Base-by-base conservation (phyloP, 2,797 vertebrate genomes). In the Capromys pilorides region DNA sequence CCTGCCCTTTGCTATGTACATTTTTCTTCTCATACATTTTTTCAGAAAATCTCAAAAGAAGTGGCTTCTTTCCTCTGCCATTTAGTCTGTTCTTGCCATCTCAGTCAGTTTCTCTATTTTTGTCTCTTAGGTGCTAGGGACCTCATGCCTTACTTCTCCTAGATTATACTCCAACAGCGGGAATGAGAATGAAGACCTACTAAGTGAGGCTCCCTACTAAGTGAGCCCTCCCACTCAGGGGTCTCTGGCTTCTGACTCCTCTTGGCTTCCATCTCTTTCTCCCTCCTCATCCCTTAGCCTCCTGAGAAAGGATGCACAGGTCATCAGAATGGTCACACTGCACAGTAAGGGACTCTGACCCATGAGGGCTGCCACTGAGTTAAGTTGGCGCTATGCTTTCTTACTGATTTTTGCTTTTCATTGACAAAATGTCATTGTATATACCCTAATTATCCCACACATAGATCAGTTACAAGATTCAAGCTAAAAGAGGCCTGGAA, bases 101-200 rank as follows among this genome's bases (percentile, higher is more conserved):
- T 24, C 59, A 51, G 4, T 28, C 18, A 19, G 41, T 22, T 54
- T 41, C 59, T 36, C 49, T 62, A 2, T 59, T 49, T 5, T 87
- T 83, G n/a, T 80, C 39, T 69, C 51, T 45, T 16, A 82, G 67
- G 9, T 75, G 16, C 31, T 61, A 54, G 51, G 51, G 22, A 57
- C 1, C 54, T 64, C 16, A 49, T 66, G 16, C 31, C 36, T 12
- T 3, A n/a, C 24, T 57, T 69, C 33, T 86, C 36, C 86, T 54
- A 86, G 18, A 83, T n/a, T 80, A 61, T 41, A 88, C 93, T 71
- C 88, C 61, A 93, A 66, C 24, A 67, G 21, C 67, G 97, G 81
- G 31, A 39, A 33, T 88, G 45, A 89, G 62, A 59, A 64, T 41
- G 22, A 78, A 89, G 73, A 59, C 19, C 95, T 90, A 95, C 91